Conservation (phyloP, 1,140 invertebrate species). For the Diachasma alloeum region DNA sequence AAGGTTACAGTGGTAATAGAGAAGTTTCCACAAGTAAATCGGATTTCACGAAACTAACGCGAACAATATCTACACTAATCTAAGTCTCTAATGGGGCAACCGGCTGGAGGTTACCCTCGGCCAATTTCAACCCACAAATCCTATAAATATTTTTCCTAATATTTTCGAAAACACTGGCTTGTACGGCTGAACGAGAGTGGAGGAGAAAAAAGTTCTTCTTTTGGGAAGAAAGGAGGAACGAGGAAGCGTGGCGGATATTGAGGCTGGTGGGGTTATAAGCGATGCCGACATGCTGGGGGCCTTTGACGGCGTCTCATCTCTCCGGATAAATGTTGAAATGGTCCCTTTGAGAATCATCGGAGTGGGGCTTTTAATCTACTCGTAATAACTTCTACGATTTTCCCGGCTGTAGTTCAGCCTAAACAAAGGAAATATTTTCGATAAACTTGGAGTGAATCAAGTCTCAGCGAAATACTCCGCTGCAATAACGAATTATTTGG, state of each 20-base stretch:
- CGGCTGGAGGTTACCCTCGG: slow-evolving; percentile 20
- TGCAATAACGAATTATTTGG: not conserved
- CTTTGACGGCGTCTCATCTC: slow-evolving; percentile 18
- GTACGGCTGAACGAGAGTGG: slow-evolving; percentile 5
- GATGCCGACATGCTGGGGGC: not conserved
- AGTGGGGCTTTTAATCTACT: not conserved
- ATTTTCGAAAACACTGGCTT: slow-evolving; percentile 53
- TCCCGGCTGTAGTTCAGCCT: not conserved
- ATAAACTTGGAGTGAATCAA: not conserved
- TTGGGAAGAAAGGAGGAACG: not conserved
- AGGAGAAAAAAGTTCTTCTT: not conserved
- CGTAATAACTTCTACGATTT: slow-evolving; percentile 2
- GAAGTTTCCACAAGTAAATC: slow-evolving; percentile 26
- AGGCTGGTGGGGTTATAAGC: slow-evolving; percentile 13
- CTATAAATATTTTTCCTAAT: slow-evolving; percentile 62
- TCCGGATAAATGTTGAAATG: not conserved
- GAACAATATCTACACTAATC: slow-evolving; percentile 53
- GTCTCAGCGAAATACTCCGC: not conserved
- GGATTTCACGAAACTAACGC: not conserved
- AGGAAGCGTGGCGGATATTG: slow-evolving; percentile 13
- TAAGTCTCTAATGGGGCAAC: slow-evolving; percentile 48
- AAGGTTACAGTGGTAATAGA: slow-evolving; percentile 34
- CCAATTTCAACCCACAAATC: slow-evolving; percentile 44
- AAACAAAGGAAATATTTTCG: not conserved
- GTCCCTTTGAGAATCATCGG: not conserved